Evolutionary conservation across 2,888 invertebrate genomes (phyloP), one percentile per base, ranked within the genome.

Genomic region (Sphaerophoria rueppellii): DNA sequence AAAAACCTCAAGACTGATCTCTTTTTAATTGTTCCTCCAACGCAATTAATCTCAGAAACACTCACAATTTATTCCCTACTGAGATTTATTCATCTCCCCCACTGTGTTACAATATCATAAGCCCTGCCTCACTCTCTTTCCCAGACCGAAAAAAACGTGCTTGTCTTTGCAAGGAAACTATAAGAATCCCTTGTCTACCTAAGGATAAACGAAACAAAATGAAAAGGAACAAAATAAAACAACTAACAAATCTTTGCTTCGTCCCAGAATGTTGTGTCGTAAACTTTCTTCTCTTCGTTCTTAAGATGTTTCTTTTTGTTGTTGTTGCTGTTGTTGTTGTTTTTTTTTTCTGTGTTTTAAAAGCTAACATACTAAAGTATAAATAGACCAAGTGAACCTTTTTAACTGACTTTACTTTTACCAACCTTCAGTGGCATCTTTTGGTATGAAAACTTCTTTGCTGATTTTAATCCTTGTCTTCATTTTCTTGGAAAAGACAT

Each of bases 11-110:
- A 76, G 76, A 81, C 76, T 76, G 65, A 81, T 76, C 76, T 72
- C 50, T 67, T 81, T 81, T 81, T 81, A 81, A 81, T 81, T 81
- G 81, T 81, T 70, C 76, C 57, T 55, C 55, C 61, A 70, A 77
- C 57, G 69, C 77, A 73, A 82, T 82, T 82, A 82, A 82, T 82
- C 69, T 82, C 61, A 78, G 61, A 72, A 72, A 46, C 78, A 77
- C 82, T 72, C 54, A 77, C 82, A 54, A 73, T 78, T 78, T 57
- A 73, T 82, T 54, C 75, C 63, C 55, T 24, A 14, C 46, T 35
- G 35, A 35, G 61, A 80, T 54, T 67, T 16, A 24, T 60, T 43
- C 40, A 60, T 48, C 14, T 34, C 43, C 14, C 14, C 54, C 9
- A 37, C 4, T 54, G 9, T 37, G 1, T 12, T 6, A 0, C 3